These are phyloP conservation scores for Philhelius pedissequus DNA, from an alignment of 2,888 invertebrate genomes.

Conservation along the genomic window DNA sequence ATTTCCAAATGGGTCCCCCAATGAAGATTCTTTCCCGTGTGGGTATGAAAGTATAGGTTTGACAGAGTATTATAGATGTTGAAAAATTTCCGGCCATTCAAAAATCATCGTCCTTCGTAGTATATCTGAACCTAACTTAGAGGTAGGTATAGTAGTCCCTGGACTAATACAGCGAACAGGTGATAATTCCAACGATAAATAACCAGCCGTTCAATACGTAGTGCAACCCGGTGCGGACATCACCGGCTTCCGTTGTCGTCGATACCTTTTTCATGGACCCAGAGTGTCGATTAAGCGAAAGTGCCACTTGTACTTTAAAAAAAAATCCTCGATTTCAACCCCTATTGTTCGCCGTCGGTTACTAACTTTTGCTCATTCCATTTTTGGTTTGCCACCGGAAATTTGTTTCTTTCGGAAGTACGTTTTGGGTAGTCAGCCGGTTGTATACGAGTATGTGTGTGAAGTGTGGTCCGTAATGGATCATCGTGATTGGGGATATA, in stretches of 20 bases:
- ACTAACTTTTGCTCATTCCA: neutral
- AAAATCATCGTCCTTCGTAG: slow-evolving; percentile 44
- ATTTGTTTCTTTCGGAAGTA: slow-evolving; percentile 67
- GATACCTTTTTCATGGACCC: slow-evolving; percentile 59
- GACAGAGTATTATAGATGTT: slow-evolving; percentile 59
- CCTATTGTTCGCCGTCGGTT: slow-evolving; percentile 39
- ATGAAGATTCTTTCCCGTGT: neutral
- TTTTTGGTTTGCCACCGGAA: slow-evolving; percentile 49
- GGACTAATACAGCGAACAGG: slow-evolving; percentile 62
- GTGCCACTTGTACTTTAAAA: slow-evolving; percentile 54
- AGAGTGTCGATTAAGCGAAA: slow-evolving; percentile 60
- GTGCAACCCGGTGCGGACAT: slow-evolving; percentile 56
- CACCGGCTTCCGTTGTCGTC: slow-evolving; percentile 64
- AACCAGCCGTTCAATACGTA: slow-evolving; percentile 59
- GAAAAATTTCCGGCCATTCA: slow-evolving; percentile 64
- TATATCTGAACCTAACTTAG: neutral
- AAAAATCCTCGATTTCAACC: slow-evolving; percentile 57
- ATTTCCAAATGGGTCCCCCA: slow-evolving; percentile 1
- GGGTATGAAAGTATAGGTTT: slow-evolving; percentile 25
- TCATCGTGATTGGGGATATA: slow-evolving; percentile 64
- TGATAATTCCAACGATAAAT: slow-evolving; percentile 67
- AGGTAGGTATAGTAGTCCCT: slow-evolving; percentile 29
- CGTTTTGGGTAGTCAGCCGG: neutral
- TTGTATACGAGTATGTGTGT: slow-evolving; percentile 1
- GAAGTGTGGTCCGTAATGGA: slow-evolving; percentile 52